phyloP scores from a whole-genome alignment of 2,797 vertebrate genomes.

The Pempheris klunzingeri region DNA sequence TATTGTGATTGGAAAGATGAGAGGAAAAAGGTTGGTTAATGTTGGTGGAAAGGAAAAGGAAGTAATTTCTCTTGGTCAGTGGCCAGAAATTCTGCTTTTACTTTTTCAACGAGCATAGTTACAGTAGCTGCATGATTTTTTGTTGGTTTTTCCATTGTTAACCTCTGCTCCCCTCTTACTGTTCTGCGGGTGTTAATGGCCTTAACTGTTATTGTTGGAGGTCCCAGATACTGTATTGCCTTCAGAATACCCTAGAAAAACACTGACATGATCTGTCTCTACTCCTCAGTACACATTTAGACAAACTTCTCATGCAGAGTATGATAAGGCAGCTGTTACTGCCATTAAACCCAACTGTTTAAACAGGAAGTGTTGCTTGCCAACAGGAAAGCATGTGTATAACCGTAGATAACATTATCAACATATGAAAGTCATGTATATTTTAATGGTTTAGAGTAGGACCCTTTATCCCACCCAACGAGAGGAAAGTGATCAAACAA shows the following conservation, averaged over 20 bases:
- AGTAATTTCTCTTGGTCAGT: neutral
- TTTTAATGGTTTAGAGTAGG: constrained; percentile 20
- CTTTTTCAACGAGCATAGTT: neutral
- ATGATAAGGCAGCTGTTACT: constrained; percentile 34
- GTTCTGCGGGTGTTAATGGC: neutral
- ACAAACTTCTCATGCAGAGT: constrained; percentile 14
- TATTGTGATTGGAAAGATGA: constrained; percentile 35
- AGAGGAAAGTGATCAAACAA: neutral
- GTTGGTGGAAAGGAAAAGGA: constrained; percentile 39
- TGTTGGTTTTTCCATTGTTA: constrained; percentile 14
- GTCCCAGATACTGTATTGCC: neutral
- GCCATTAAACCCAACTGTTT: constrained; percentile 16
- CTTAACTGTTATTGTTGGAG: constrained; percentile 40
- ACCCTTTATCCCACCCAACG: neutral
- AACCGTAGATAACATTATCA: constrained; percentile 71
- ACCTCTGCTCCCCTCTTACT: neutral
- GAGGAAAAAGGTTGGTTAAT: constrained; percentile 24
- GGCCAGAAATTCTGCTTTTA: neutral
- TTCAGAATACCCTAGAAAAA: neutral
- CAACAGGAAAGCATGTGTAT: constrained; percentile 67
- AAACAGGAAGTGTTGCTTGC: constrained; percentile 70
- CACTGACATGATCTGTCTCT: neutral
- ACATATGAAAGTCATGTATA: constrained; percentile 24
- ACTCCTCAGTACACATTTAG: constrained; percentile 24
- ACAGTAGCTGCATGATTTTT: neutral